A percentile compares a stretch with the other conserved stretches of the same genome.
Conservation (phyloP, 2,797 vertebrate species). For the Pseudomugil gertrudae region DNA sequence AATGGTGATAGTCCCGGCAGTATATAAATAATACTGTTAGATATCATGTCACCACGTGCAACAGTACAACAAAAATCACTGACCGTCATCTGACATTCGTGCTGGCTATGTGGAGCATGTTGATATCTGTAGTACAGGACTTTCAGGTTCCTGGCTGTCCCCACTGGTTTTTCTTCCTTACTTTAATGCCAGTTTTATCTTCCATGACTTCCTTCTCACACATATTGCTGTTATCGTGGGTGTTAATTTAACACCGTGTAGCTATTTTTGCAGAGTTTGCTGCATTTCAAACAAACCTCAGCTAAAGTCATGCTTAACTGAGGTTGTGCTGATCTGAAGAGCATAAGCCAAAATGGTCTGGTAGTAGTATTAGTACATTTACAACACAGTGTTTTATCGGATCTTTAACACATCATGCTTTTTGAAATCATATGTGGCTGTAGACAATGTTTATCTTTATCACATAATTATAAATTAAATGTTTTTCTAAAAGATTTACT, state of each 20-base stretch:
- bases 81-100: neutral
- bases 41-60: neutral
- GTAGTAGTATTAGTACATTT: neutral
- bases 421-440: neutral
- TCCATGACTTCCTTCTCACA: constrained; percentile 6
- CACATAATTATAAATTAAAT: neutral
- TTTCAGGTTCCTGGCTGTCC: constrained; percentile 10
- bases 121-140: neutral
- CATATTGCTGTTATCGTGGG: constrained; percentile 18
- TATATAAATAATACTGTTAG: neutral
- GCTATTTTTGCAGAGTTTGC: no score
- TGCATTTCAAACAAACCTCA: constrained; percentile 1
- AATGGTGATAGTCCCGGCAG: neutral
- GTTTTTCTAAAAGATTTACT: neutral
- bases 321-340: neutral
- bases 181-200: neutral
- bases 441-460: neutral
- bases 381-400: neutral
- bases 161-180: constrained; percentile 4
- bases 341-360: neutral
- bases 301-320: neutral
- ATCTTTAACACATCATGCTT: neutral
- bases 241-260: constrained; percentile 9
- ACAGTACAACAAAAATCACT: neutral
- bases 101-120: neutral